Conservation (phyloP, 2,113 vertebrate species). For the Narcine bancroftii region DNA sequence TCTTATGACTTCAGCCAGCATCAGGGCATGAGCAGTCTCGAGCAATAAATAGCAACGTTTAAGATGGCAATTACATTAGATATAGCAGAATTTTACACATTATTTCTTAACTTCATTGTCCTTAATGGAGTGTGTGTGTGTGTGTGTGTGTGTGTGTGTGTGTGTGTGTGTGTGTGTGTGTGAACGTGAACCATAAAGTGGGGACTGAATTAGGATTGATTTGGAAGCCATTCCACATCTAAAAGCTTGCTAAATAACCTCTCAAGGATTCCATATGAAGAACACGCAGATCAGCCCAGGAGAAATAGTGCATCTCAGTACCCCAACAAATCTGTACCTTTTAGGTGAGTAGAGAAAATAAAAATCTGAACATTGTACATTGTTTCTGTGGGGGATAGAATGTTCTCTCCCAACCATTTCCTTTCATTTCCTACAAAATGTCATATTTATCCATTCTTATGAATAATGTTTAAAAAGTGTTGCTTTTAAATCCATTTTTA, state of each 20-base stretch:
- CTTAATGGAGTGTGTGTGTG: not conserved
- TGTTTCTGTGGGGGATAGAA: not conserved
- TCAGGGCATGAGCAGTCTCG: not conserved
- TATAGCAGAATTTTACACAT: not conserved
- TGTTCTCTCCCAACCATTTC: slow-evolving; percentile 7
- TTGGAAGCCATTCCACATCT: not conserved
- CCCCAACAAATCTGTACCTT: not conserved
- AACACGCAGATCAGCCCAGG: not conserved
- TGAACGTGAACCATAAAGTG: not conserved
- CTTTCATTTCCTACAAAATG: not conserved
- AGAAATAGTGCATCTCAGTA: not conserved
- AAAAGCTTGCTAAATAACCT: not conserved
- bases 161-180: not conserved
- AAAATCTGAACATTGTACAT: not conserved
- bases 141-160: not conserved
- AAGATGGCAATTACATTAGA: not conserved
- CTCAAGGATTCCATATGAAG: not conserved
- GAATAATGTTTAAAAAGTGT: slow-evolving; percentile 1
- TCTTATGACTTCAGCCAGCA: not conserved
- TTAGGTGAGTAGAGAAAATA: not conserved
- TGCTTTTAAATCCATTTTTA: slow-evolving; percentile 1
- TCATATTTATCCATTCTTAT: not conserved
- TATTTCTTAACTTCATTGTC: too few relatives aligned
- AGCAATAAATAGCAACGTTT: too few relatives aligned
- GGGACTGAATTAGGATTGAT: not conserved